Evolutionary conservation across 2,113 vertebrate species (phyloP).

Genomic region (Cichladusa arquata): DNA sequence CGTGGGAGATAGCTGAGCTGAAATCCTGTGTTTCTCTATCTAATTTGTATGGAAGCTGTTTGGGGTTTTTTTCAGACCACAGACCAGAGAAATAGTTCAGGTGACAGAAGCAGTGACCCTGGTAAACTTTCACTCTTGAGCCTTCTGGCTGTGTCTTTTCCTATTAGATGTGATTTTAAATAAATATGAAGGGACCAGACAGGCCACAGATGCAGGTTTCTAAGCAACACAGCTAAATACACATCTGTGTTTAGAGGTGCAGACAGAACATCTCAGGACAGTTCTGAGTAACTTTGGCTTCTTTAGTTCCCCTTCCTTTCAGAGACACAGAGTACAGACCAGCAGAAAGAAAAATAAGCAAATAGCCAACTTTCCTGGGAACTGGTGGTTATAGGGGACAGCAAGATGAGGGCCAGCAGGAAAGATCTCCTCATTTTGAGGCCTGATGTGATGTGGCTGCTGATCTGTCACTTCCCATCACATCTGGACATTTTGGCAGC

Average conservation of each 20-base stretch:
- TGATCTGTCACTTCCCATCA: background rate
- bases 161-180: constrained; percentile 59
- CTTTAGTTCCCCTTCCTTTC: background rate
- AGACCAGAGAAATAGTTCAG: constrained; percentile 14
- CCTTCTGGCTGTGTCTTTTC: constrained; percentile 39
- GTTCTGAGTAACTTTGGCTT: background rate
- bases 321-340: background rate
- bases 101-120: constrained; percentile 38
- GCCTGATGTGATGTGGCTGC: background rate
- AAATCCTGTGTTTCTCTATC: background rate
- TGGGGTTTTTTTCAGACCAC: background rate
- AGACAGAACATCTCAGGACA: background rate
- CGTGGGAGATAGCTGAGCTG: background rate
- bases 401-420: background rate
- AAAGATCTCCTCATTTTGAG: background rate
- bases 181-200: constrained; percentile 51
- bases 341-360: background rate
- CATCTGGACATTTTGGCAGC: background rate
- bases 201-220: constrained; percentile 21
- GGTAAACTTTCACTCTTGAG: constrained; percentile 33
- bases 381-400: background rate
- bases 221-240: constrained; percentile 40
- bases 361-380: background rate
- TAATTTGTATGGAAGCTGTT: background rate
- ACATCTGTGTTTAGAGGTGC: background rate